Percentiles rank a stretch among this genome's conserved stretches.
phyloP scores from a whole-genome alignment of 2,797 vertebrate genomes.

The Ctenopoma multispine region DNA sequence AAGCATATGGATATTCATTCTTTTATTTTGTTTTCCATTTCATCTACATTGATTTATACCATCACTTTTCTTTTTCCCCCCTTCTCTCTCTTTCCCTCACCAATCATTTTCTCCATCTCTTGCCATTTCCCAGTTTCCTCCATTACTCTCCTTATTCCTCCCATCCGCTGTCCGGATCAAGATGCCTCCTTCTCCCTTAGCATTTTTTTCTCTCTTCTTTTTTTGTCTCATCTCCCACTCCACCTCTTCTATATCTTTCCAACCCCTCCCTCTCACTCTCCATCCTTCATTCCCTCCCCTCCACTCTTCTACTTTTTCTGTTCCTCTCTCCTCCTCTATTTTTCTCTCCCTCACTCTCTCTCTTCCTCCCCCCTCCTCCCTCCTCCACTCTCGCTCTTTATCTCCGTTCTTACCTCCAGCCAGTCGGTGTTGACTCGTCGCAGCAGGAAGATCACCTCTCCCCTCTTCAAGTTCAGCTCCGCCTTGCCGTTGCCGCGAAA shows the following conservation, averaged over 20 bases:
- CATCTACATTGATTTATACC: too few relatives aligned
- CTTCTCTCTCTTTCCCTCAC: too few relatives aligned
- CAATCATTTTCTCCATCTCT: not conserved
- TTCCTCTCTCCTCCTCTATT: conserved; percentile 16
- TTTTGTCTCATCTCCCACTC: conserved; percentile 26
- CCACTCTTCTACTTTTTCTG: not conserved
- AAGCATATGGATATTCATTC: not conserved
- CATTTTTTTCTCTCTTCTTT: conserved; percentile 11
- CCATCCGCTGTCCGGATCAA: not conserved
- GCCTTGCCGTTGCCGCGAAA: conserved; percentile 89
- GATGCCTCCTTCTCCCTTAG: conserved; percentile 16
- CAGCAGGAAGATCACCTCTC: conserved; percentile 95
- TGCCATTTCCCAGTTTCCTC: not conserved
- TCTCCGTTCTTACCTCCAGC: conserved; percentile 89
- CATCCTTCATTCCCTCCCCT: conserved; percentile 13
- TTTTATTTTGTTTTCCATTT: not conserved
- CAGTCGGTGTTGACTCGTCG: conserved; percentile 93
- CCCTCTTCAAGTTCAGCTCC: conserved; percentile 92
- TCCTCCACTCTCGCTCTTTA: conserved; percentile 9
- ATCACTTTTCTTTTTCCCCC: not conserved
- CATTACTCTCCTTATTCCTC: not conserved
- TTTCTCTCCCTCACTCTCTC: conserved; percentile 26
- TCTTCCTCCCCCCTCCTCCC: conserved; percentile 13
- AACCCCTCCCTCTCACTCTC: conserved; percentile 34
- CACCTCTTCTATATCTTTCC: conserved; percentile 32